phyloP scores from a whole-genome alignment of 2,113 vertebrate species.

The Istiophorus platypterus region DNA sequence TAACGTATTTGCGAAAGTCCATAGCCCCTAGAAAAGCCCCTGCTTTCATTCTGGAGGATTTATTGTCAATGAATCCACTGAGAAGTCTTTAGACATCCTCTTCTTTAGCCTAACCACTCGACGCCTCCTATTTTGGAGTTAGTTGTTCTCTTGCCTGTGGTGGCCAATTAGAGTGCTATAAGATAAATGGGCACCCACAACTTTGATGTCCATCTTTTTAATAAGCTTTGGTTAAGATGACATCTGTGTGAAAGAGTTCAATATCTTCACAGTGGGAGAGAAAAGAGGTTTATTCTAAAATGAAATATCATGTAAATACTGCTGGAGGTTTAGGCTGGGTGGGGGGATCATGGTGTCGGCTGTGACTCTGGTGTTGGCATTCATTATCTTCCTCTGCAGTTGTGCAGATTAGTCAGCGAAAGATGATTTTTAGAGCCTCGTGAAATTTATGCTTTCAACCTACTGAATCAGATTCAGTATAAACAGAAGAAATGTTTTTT shows the following conservation, averaged over 20 bases:
- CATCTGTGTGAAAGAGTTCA: conserved; percentile 85
- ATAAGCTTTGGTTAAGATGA: conserved; percentile 88
- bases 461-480: conserved; percentile 48
- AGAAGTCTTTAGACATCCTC: conserved; percentile 78
- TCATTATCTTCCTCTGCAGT: conserved; percentile 80
- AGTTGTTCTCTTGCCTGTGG: conserved; percentile 81
- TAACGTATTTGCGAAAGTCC: conserved; percentile 80
- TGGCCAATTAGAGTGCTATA: conserved; percentile 83
- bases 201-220: conserved; percentile 86
- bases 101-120: conserved; percentile 73
- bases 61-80: conserved; percentile 81
- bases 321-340: conserved; percentile 78
- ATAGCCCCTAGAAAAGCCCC: conserved; percentile 67
- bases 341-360: conserved; percentile 70
- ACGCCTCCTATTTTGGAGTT: conserved; percentile 78
- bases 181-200: conserved; percentile 82
- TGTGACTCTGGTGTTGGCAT: conserved; percentile 71
- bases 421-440: conserved; percentile 72
- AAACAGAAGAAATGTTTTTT: conserved; percentile 22
- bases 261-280: conserved; percentile 82
- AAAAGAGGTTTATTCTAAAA: conserved; percentile 85
- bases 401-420: conserved; percentile 79
- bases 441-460: conserved; percentile 66
- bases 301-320: conserved; percentile 83
- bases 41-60: conserved; percentile 78